A percentile compares a stretch with the other conserved stretches of the same genome.
Conservation (phyloP, 2,888 invertebrate genomes). For the Gymnoscelis rufifasciata region DNA sequence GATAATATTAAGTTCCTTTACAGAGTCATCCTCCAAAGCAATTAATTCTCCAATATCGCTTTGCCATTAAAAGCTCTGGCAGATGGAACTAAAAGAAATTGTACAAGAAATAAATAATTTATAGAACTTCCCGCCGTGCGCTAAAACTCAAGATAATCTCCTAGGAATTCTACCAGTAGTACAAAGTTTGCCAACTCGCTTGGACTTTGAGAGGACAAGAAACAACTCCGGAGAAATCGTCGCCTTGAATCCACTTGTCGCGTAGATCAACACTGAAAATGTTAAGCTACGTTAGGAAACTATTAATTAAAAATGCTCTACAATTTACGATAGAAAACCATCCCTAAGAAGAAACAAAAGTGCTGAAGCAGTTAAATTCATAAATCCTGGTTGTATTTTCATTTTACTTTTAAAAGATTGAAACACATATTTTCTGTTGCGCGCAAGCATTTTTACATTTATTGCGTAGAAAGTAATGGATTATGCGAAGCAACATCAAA, state of each 20-base stretch:
- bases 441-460: constrained; percentile 33
- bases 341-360: constrained; percentile 19
- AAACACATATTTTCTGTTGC: constrained; percentile 35
- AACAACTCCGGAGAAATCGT: constrained; percentile 1
- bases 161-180: background rate
- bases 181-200: constrained; percentile 10
- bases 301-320: too few species aligned
- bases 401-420: constrained; percentile 33
- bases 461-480: constrained; percentile 41
- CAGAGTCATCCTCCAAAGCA: too few species aligned
- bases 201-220: constrained; percentile 9
- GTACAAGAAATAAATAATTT: background rate
- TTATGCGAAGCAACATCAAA: constrained; percentile 38
- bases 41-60: too few species aligned
- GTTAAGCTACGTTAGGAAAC: too few species aligned
- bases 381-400: constrained; percentile 20
- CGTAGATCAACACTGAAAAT: background rate
- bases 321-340: constrained; percentile 10
- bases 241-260: constrained; percentile 13
- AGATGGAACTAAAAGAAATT: background rate
- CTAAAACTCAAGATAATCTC: constrained; percentile 3
- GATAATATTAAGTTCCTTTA: too few species aligned
- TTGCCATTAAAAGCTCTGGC: too few species aligned
- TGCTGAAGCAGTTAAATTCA: constrained; percentile 9
- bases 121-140: background rate